phyloP scores from a whole-genome alignment of 92 coral and sea anemone genomes.

The Zoanthus sansibaricus region DNA sequence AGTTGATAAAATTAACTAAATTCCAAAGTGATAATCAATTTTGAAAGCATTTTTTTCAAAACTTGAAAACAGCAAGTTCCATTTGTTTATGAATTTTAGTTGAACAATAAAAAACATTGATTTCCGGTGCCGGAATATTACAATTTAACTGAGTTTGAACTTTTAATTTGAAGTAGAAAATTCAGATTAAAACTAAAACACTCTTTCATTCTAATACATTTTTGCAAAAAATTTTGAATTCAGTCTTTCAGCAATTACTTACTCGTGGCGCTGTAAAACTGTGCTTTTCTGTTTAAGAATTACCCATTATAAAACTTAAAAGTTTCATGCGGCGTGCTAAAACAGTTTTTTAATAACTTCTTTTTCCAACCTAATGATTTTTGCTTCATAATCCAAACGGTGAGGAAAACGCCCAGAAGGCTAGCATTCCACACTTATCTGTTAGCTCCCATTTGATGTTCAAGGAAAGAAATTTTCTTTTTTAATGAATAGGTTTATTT shows the following conservation, averaged over 20 bases:
- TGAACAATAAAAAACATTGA: not conserved
- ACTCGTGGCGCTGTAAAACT: too few relatives aligned
- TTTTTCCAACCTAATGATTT: conserved; percentile 40
- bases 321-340: not conserved
- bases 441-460: conserved; percentile 18
- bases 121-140: not conserved
- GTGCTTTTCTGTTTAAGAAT: too few relatives aligned
- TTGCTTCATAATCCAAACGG: conserved; percentile 13
- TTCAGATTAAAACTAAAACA: too few relatives aligned
- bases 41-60: not conserved
- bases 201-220: too few relatives aligned
- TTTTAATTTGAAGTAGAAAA: not conserved
- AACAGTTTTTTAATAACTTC: conserved; percentile 23
- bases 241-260: too few relatives aligned
- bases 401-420: not conserved
- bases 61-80: not conserved
- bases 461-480: not conserved
- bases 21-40: not conserved
- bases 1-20: not conserved
- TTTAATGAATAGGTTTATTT: conserved; percentile 8
- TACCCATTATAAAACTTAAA: too few relatives aligned
- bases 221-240: too few relatives aligned
- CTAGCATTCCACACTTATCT: conserved; percentile 38
- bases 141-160: not conserved
- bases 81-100: not conserved